Percentiles rank a stretch among this genome's conserved stretches.
These are phyloP conservation scores for Brachionus plicatilis DNA, from an alignment of 1,140 invertebrate species.

Conservation along the genomic window DNA sequence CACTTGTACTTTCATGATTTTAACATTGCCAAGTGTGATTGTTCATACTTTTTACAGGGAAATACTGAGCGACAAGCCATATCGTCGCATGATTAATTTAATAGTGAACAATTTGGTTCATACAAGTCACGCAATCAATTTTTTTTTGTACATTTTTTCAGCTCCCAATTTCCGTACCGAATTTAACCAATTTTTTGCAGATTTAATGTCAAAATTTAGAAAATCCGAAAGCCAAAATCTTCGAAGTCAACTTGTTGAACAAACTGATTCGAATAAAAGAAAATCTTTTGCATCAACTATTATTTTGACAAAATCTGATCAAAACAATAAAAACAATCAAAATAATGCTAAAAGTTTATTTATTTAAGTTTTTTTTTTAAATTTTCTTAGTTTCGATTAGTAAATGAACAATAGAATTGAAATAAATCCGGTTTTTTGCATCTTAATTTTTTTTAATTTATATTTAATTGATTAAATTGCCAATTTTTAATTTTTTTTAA, in stretches of 20 bases:
- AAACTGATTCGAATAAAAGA: not conserved
- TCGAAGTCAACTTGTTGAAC: not conserved
- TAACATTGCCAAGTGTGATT: slow-evolving; percentile 39
- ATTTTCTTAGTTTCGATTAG: too few species aligned
- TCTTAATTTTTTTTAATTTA: too few species aligned
- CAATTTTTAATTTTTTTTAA: too few species aligned
- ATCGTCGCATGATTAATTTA: slow-evolving; percentile 22
- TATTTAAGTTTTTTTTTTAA: not conserved
- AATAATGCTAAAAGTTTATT: not conserved
- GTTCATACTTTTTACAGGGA: slow-evolving; percentile 32
- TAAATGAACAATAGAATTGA: too few species aligned
- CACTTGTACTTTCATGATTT: slow-evolving; percentile 29
- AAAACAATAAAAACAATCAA: not conserved
- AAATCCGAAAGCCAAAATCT: not conserved
- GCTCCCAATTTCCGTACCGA: slow-evolving; percentile 35
- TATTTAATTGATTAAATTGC: too few species aligned
- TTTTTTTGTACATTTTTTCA: slow-evolving; percentile 39
- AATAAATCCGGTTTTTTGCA: too few species aligned
- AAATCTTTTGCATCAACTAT: not conserved
- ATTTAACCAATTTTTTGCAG: not conserved
- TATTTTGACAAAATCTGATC: not conserved
- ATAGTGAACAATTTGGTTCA: slow-evolving; percentile 32
- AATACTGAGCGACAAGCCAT: not conserved
- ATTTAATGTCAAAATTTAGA: not conserved
- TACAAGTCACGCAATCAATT: slow-evolving; percentile 38